A percentile compares a stretch with the other conserved stretches of the same genome.
Evolutionary conservation across 2,113 vertebrate species (phyloP).

Genomic region (Ariopsis seemanni): DNA sequence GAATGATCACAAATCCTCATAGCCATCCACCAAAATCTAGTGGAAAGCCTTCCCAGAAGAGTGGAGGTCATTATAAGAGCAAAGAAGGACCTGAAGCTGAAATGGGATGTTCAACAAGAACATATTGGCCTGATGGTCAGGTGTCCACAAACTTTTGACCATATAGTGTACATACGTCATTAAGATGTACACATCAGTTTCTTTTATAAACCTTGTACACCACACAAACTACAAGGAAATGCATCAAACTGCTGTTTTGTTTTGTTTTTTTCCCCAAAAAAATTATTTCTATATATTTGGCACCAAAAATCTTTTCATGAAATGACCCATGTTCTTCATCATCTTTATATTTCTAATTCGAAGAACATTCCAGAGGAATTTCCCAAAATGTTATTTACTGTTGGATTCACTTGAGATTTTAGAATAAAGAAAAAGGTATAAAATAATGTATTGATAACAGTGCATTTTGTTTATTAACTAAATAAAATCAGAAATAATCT

Average conservation of each 20-base stretch:
- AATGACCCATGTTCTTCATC: background rate
- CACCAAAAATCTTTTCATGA: background rate
- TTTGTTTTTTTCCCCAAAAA: background rate
- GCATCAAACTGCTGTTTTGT: background rate
- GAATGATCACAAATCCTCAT: too few relatives aligned
- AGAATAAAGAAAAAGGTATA: background rate
- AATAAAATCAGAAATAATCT: background rate
- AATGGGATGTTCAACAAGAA: background rate
- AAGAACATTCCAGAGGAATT: background rate
- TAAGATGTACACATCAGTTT: background rate
- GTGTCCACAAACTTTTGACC: background rate
- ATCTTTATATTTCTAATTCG: background rate
- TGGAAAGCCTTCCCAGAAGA: too few relatives aligned
- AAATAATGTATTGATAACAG: background rate
- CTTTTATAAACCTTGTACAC: background rate
- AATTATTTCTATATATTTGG: background rate
- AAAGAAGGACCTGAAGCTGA: background rate
- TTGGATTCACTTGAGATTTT: background rate
- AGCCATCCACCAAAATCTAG: too few relatives aligned
- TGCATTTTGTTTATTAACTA: too few relatives aligned
- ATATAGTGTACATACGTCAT: background rate
- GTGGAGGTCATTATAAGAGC: background rate
- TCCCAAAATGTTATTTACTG: background rate
- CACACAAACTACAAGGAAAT: background rate
- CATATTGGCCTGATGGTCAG: background rate